phyloP scores from a whole-genome alignment of 2,888 invertebrate genomes.

The Thymelicus acteon region DNA sequence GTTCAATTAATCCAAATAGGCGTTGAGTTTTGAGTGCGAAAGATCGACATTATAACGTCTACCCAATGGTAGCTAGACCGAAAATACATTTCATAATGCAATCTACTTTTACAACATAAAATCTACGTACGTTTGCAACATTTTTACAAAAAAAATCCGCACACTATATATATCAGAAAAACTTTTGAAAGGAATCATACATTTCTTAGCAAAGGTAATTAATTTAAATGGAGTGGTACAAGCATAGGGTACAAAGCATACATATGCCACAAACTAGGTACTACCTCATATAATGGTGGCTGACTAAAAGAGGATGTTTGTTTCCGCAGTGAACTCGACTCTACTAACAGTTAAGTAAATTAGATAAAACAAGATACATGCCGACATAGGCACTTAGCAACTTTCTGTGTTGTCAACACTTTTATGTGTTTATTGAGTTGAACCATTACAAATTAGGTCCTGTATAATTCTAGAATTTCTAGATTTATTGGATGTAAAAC shows the following conservation, averaged over 20 bases:
- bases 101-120: too few relatives aligned
- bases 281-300: conserved; percentile 6
- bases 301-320: conserved; percentile 51
- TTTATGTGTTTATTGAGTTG: conserved; percentile 62
- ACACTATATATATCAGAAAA: too few relatives aligned
- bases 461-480: too few relatives aligned
- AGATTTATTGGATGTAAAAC: too few relatives aligned
- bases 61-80: too few relatives aligned
- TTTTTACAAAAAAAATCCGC: too few relatives aligned
- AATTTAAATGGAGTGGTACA: conserved; percentile 19
- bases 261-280: conserved; percentile 18
- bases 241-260: conserved; percentile 11
- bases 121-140: too few relatives aligned
- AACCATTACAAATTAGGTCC: conserved; percentile 46
- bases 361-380: conserved; percentile 70
- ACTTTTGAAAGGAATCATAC: too few relatives aligned
- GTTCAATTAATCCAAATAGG: too few relatives aligned
- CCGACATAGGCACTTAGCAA: conserved; percentile 68
- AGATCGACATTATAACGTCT: too few relatives aligned
- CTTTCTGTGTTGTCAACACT: conserved; percentile 71
- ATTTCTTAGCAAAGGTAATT: conserved; percentile 1
- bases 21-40: too few relatives aligned
- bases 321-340: conserved; percentile 59
- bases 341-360: conserved; percentile 74
- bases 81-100: too few relatives aligned